Evolutionary conservation across 2,888 invertebrate species (phyloP).

Genomic region (Boloria selene): DNA sequence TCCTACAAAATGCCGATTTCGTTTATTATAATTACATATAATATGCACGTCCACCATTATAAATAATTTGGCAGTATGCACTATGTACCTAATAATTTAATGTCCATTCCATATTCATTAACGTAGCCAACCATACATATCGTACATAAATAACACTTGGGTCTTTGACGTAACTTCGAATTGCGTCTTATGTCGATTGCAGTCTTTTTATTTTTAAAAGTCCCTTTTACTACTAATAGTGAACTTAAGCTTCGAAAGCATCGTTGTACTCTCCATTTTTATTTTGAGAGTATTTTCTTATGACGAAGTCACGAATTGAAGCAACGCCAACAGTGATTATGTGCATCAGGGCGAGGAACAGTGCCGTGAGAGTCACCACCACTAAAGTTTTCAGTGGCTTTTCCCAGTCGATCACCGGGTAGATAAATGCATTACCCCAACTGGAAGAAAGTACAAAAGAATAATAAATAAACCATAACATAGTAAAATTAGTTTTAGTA

Average conservation of each 20-base stretch:
- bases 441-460: conserved; percentile 59
- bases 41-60: background rate
- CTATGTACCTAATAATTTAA: background rate
- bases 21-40: background rate
- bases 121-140: background rate
- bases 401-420: conserved; percentile 90
- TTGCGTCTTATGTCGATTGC: background rate
- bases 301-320: conserved; percentile 69
- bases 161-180: background rate
- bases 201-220: background rate
- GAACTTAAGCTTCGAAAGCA: conserved; percentile 56
- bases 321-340: conserved; percentile 83
- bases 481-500: background rate
- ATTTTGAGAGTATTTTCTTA: conserved; percentile 50
- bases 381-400: conserved; percentile 85
- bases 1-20: background rate
- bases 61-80: conserved; percentile 9
- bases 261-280: conserved; percentile 67
- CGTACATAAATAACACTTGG: conserved; percentile 1
- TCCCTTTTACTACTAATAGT: background rate
- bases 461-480: background rate
- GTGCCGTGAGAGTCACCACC: conserved; percentile 85
- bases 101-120: conserved; percentile 1
- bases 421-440: conserved; percentile 86
- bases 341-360: conserved; percentile 86